A percentile compares a stretch with the other conserved stretches of the same genome.
Conservation (phyloP, 2,797 vertebrate genomes). For the Leptoclinus maculatus region DNA sequence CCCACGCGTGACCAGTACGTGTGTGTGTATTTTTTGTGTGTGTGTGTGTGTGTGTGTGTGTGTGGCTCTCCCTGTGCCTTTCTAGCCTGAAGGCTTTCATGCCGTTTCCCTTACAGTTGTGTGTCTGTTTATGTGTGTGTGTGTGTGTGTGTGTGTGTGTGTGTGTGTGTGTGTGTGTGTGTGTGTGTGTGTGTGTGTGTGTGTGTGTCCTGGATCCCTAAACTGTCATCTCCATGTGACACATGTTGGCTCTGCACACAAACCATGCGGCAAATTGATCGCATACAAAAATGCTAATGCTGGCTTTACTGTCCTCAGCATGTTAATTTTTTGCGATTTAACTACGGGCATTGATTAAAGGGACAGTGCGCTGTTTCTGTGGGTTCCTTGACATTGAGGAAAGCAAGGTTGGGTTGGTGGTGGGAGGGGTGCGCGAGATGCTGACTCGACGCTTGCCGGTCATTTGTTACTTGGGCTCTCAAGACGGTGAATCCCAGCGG, state of each 20-base stretch:
- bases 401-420: slow-evolving; percentile 17
- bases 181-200: slow-evolving; percentile 2
- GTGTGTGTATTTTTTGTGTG: slow-evolving; percentile 17
- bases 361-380: slow-evolving; percentile 23
- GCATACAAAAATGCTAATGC: slow-evolving; percentile 70
- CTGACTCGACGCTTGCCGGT: slow-evolving; percentile 49
- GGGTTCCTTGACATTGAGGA: slow-evolving; percentile 61
- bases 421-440: slow-evolving; percentile 27
- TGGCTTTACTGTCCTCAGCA: slow-evolving; percentile 57
- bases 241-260: slow-evolving; percentile 43
- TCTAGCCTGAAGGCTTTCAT: slow-evolving; percentile 19
- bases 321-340: slow-evolving; percentile 64
- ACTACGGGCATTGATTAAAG: slow-evolving; percentile 62
- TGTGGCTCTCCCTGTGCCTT: not conserved
- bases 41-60: slow-evolving; percentile 23
- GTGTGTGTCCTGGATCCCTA: slow-evolving; percentile 14
- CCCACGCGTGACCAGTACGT: not conserved
- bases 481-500: slow-evolving; percentile 35
- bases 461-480: slow-evolving; percentile 52
- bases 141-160: not conserved
- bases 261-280: slow-evolving; percentile 72
- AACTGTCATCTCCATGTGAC: slow-evolving; percentile 46
- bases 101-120: not conserved
- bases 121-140: slow-evolving; percentile 1
- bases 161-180: not conserved